Evolutionary conservation across 1,140 invertebrate species (phyloP), one percentile per base, ranked within the genome.

Genomic region (Drosophila funebris): DNA sequence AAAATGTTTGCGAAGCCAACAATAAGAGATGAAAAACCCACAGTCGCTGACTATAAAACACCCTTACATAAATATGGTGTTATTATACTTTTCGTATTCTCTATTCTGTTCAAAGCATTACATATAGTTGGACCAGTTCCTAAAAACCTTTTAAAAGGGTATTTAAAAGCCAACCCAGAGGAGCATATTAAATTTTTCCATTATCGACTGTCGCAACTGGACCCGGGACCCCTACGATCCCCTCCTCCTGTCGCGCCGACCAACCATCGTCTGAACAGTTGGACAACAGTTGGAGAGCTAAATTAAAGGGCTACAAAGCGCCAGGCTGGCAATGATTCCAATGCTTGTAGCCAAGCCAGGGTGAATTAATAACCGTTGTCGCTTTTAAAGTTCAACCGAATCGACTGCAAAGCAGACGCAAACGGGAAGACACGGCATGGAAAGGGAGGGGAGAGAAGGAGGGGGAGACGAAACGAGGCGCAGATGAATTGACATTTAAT

Each of bases 401-500:
- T 37, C 46, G 56, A 60, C 67, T 60, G 43, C 67, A 70, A 41
- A n/a, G 46, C 36, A 54, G n/a, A 16, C 48, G n/a, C 11, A 14
- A 60, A 64, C 53, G 50, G 41, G 48, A 48, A 14, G 41, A 8
- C 50, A 33, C 5, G 2, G 31, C 9, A n/a, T 4, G 11, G 13
- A n/a, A 36, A n/a, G 33, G 3, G 13, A 39, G 29, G 20, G 63
- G 41, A 81, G 48, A 44, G 52, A 68, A 11, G 11, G 39, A 39
- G 27, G 29, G 18, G 39, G 24, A 24, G 36, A 76, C 58, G 41
- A 63, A 36, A 72, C 24, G 57, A 66, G 29, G 31, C 64, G 16
- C 53, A 61, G 62, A 84, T 76, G 71, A 88, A 87, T 88, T 88
- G 83, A 82, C 85, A 87, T 87, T 87, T 82, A 76, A 87, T 78